These are phyloP conservation scores for Trissonchulus latispiculum DNA, from an alignment of 2,888 invertebrate genomes.

Conservation along the genomic window DNA sequence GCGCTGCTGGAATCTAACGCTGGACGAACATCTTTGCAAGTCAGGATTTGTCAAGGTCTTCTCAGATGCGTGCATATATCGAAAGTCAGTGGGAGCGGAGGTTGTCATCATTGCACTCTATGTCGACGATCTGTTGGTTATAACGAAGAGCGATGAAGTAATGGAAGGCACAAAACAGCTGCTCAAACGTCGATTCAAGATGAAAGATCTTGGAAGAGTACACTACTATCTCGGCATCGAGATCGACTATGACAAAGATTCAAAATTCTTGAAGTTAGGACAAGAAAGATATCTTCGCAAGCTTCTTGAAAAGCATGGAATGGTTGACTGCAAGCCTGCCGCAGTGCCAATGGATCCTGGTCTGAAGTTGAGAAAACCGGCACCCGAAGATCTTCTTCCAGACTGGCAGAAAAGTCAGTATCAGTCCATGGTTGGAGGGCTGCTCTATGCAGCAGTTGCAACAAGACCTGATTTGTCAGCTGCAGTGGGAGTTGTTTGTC, in stretches of 20 bases:
- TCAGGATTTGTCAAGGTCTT: conserved; percentile 17
- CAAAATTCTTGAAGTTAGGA: neutral
- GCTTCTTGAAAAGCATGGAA: neutral
- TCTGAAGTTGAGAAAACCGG: neutral
- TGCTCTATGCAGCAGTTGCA: neutral
- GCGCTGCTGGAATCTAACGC: conserved; percentile 29
- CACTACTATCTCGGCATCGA: neutral
- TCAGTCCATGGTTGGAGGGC: neutral
- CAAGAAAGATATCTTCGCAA: conserved; percentile 18
- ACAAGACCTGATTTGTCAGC: neutral
- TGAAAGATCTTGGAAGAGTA: neutral
- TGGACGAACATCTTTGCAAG: conserved; percentile 22
- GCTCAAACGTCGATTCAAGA: neutral
- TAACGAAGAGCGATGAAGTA: neutral
- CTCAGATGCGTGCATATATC: neutral
- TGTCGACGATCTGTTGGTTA: neutral
- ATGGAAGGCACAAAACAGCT: neutral
- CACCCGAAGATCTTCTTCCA: neutral
- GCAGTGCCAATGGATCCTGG: neutral
- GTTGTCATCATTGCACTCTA: neutral
- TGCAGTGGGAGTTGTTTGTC: neutral
- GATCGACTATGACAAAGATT: neutral
- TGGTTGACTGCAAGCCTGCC: neutral
- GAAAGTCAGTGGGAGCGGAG: neutral
- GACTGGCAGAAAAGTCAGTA: neutral